Evolutionary conservation across 2,888 invertebrate species (phyloP), one percentile per base, ranked within the genome.

Genomic region (Lasioglossum morio): DNA sequence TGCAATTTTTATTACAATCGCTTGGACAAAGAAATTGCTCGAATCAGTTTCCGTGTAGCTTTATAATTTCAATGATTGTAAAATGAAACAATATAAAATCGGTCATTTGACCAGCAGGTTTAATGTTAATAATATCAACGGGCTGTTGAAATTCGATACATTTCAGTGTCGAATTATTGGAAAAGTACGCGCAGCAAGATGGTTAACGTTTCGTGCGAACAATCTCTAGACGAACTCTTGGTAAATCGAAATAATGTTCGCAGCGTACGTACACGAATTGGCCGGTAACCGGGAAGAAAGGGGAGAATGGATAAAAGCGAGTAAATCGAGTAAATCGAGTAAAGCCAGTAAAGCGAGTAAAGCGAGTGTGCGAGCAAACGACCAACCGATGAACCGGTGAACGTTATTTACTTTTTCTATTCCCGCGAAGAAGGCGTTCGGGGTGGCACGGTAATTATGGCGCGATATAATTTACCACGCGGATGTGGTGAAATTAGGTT

Each of bases 401-500:
- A 75, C 74, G 78, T 77, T 78, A 81, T 86, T 84, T 84, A 76
- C 78, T 77, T 81, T 81, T 84, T 78, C 75, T 78, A 72, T 76
- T 80, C 81, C 30, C 70, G 77, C 72, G 66, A 72, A 72, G 77
- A 72, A 75, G 77, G 79, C 57, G 63, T 72, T 60, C 79, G 72
- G 81, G 78, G 77, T 82, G 78, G 82, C 79, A 78, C 66, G 73
- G 81, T 87, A 85, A 88, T 89, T 89, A 88, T 87, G 84, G 77
- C 87, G 48, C 85, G 82, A 72, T 87, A 57, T 77, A 73, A 86
- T 88, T 85, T 82, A 81, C 77, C 83, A 84, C 84, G 77, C 89
- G 90, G 84, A 84, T 90, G 77, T 76, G 84, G 80, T 83, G 84
- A 81, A 86, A 86, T 89, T 81, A 78, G 89, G 89, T 88, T 86